Evolutionary conservation across 2,797 vertebrate species (phyloP).

Genomic region (Rallus crepitans): DNA sequence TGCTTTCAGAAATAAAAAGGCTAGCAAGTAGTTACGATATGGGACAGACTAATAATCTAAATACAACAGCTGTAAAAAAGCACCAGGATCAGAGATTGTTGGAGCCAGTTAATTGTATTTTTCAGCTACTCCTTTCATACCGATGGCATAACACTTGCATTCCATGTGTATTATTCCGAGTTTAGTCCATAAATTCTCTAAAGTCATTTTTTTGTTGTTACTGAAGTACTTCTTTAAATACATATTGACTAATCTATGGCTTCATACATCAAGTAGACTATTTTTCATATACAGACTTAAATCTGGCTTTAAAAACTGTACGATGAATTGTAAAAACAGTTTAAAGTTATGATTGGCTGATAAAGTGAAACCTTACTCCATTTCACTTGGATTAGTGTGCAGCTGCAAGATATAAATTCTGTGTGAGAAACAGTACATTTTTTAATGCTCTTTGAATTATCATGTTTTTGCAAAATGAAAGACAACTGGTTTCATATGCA

Average conservation of each 20-base stretch:
- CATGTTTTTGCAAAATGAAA: conserved; percentile 76
- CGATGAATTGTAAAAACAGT: conserved; percentile 78
- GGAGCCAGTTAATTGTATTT: not conserved
- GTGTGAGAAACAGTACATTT: conserved; percentile 70
- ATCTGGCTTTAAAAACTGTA: conserved; percentile 76
- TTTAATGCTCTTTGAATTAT: conserved; percentile 76
- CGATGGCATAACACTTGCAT: conserved; percentile 5
- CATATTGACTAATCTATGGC: conserved; percentile 67
- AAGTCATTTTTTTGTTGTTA: conserved; percentile 55
- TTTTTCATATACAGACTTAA: conserved; percentile 74
- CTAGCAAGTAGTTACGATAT: not conserved
- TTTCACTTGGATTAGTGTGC: conserved; percentile 73
- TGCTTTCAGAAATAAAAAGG: not conserved
- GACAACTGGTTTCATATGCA: conserved; percentile 77
- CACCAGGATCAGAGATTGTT: not conserved
- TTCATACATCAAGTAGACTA: conserved; percentile 71
- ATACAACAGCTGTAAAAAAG: not conserved
- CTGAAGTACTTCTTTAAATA: conserved; percentile 59
- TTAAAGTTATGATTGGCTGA: conserved; percentile 79
- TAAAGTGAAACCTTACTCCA: conserved; percentile 71
- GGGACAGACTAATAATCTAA: not conserved
- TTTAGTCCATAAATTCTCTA: not conserved
- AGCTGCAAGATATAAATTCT: conserved; percentile 77
- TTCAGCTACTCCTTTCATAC: conserved; percentile 14
- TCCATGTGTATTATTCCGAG: not conserved